Evolutionary conservation across 1,140 invertebrate genomes (phyloP).

Genomic region (Carcinoscorpius rotundicauda): DNA sequence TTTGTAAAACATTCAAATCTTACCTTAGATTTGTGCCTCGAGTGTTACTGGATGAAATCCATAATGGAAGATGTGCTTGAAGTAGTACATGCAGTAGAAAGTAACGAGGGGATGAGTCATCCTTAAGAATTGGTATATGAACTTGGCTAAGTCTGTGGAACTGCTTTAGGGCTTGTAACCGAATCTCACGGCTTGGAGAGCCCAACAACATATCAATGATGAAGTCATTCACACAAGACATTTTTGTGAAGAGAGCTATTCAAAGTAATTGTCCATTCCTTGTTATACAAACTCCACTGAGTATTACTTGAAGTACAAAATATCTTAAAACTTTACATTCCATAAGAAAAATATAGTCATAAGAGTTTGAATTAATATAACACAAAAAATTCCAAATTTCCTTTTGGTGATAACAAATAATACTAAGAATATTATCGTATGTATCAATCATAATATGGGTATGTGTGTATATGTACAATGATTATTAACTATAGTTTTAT

Average conservation of each 20-base stretch:
- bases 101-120: constrained; percentile 9
- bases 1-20: background rate
- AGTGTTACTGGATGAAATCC: constrained; percentile 38
- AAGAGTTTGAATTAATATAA: too few species aligned
- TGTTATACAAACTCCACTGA: too few species aligned
- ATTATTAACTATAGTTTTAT: too few species aligned
- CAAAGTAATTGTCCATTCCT: background rate
- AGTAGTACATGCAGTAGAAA: constrained; percentile 37
- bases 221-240: constrained; percentile 38
- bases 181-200: constrained; percentile 34
- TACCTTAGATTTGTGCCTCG: constrained; percentile 38
- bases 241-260: constrained; percentile 33
- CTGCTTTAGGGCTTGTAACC: constrained; percentile 36
- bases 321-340: too few species aligned
- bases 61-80: constrained; percentile 42
- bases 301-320: too few species aligned
- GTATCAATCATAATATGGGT: too few species aligned
- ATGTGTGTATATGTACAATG: too few species aligned
- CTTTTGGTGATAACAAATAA: too few species aligned
- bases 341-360: too few species aligned
- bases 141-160: constrained; percentile 34
- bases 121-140: constrained; percentile 1
- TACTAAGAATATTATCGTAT: too few species aligned
- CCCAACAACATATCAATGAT: constrained; percentile 42
- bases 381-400: too few species aligned